A percentile compares a stretch with the other conserved stretches of the same genome.
phyloP scores from a whole-genome alignment of 1,140 invertebrate genomes.

The Eriosoma lanigerum region DNA sequence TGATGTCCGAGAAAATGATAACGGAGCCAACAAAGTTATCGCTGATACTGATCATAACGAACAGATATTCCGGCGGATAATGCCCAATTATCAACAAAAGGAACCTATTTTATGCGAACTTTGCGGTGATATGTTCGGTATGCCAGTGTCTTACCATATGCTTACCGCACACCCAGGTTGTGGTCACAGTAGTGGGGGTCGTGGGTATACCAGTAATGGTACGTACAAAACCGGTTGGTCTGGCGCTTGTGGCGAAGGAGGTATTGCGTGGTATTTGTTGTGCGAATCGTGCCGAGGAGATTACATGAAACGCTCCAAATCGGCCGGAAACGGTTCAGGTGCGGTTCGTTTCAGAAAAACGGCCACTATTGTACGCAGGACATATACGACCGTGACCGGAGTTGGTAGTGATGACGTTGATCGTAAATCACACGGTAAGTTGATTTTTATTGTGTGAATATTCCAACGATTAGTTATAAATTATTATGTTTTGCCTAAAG shows the following conservation, averaged over 20 bases:
- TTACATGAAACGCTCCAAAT: slow-evolving; percentile 66
- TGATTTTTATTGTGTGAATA: not conserved
- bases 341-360: not conserved
- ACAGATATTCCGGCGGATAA: not conserved
- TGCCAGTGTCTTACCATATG: slow-evolving; percentile 91
- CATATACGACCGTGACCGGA: not conserved
- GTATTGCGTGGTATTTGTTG: slow-evolving; percentile 86
- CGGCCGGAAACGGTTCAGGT: slow-evolving; percentile 55
- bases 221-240: slow-evolving; percentile 78
- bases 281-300: slow-evolving; percentile 87
- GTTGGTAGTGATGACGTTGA: not conserved
- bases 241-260: slow-evolving; percentile 82
- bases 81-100: not conserved
- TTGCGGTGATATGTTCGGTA: slow-evolving; percentile 72
- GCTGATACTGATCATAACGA: slow-evolving; percentile 54
- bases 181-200: slow-evolving; percentile 79
- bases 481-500: not conserved
- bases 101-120: slow-evolving; percentile 72
- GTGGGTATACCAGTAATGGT: slow-evolving; percentile 84
- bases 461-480: not conserved
- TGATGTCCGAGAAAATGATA: not conserved
- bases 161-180: slow-evolving; percentile 85
- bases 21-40: not conserved
- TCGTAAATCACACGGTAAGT: not conserved
- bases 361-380: not conserved